Conservation (phyloP, 1,140 invertebrate species). For the Drosophila albomicans region DNA sequence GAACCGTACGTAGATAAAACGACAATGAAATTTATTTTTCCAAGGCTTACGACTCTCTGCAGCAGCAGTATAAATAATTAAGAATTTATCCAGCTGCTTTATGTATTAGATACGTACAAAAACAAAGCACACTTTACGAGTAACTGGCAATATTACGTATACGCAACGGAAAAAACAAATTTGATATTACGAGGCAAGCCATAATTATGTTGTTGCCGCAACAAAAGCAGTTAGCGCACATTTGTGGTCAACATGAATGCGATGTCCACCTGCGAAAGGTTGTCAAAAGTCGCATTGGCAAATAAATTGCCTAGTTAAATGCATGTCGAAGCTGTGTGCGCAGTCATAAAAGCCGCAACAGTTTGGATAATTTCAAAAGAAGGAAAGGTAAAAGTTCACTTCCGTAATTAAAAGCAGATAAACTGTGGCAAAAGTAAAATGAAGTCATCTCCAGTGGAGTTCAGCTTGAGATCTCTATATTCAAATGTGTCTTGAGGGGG, state of each 20-base stretch:
- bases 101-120: neutral
- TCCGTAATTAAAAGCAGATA: neutral
- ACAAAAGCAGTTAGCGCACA: constrained; percentile 13
- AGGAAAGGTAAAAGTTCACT: neutral
- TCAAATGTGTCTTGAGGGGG: neutral
- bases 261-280: constrained; percentile 42
- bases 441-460: neutral
- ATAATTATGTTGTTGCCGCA: neutral
- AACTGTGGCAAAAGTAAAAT: neutral
- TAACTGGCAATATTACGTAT: neutral
- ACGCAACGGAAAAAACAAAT: constrained; percentile 34
- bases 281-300: constrained; percentile 1
- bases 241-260: constrained; percentile 25
- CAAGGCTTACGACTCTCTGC: neutral
- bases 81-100: neutral
- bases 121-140: constrained; percentile 36
- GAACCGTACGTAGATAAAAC: constrained; percentile 41
- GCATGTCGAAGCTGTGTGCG: constrained; percentile 25
- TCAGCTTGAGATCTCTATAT: neutral
- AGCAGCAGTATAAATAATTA: constrained; percentile 1
- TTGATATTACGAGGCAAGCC: constrained; percentile 30
- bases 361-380: constrained; percentile 35
- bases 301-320: constrained; percentile 26
- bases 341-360: constrained; percentile 38
- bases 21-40: constrained; percentile 27